phyloP scores from a whole-genome alignment of 2,797 vertebrate species.

The Agapornis canus region DNA sequence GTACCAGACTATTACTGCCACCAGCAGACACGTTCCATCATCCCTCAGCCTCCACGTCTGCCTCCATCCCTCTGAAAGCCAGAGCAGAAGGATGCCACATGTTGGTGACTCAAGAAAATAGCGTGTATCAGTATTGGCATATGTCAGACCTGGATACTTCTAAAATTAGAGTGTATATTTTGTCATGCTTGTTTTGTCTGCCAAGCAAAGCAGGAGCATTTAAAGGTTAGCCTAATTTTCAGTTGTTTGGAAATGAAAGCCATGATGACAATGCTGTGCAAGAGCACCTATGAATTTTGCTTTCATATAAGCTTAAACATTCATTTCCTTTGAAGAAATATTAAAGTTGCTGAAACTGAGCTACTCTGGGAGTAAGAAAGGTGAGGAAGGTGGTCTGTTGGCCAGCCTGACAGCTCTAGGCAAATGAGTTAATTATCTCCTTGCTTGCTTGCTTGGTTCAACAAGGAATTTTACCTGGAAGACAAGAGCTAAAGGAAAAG shows the following conservation, averaged over 20 bases:
- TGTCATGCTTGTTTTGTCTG: constrained; percentile 3
- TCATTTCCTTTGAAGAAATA: not conserved
- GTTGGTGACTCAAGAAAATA: constrained; percentile 29
- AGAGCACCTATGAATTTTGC: not conserved
- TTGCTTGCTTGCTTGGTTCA: not conserved
- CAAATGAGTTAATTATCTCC: constrained; percentile 13
- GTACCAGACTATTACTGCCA: constrained; percentile 55
- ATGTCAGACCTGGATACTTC: not conserved
- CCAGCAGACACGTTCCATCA: constrained; percentile 49
- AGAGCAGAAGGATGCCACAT: constrained; percentile 19
- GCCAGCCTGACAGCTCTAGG: not conserved
- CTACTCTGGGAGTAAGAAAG: not conserved
- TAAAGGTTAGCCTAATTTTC: constrained; percentile 41
- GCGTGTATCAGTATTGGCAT: not conserved
- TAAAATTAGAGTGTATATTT: not conserved
- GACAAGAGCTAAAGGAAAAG: not conserved
- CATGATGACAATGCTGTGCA: not conserved
- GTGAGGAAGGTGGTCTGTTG: not conserved
- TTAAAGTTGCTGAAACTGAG: not conserved
- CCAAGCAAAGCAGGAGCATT: not conserved
- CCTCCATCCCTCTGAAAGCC: no score
- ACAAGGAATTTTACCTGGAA: not conserved
- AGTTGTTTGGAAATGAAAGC: constrained; percentile 12
- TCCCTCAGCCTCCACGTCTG: not conserved
- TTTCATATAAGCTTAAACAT: not conserved